Conservation (phyloP, 2,888 invertebrate genomes). For the Myathropa florea region DNA sequence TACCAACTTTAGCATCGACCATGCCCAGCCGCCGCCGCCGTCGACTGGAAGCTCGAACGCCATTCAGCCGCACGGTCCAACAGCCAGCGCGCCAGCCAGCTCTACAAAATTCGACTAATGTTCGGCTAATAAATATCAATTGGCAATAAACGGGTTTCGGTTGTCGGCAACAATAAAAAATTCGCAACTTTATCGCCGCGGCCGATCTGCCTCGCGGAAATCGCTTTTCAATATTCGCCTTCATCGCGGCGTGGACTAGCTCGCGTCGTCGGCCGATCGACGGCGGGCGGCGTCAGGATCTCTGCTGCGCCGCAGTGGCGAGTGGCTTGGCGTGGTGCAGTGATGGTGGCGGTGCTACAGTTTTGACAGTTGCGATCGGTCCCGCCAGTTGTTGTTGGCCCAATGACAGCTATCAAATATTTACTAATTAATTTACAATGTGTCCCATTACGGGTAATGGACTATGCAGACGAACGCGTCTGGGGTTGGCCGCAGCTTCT, state of each 20-base stretch:
- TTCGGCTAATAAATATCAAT: slow-evolving; percentile 71
- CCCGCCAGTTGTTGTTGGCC: slow-evolving; percentile 24
- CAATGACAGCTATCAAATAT: slow-evolving; percentile 70
- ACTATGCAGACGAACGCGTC: slow-evolving; percentile 25
- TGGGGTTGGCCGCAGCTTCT: slow-evolving; percentile 18
- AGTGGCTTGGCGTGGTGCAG: neutral
- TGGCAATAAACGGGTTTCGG: slow-evolving; percentile 68
- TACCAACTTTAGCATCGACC: slow-evolving; percentile 63
- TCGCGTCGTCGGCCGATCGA: too few relatives aligned
- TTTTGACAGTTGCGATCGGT: slow-evolving; percentile 37
- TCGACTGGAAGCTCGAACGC: neutral
- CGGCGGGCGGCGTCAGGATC: neutral
- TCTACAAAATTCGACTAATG: slow-evolving; percentile 70
- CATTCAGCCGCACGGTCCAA: neutral
- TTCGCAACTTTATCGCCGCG: slow-evolving; percentile 46
- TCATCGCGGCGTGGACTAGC: neutral
- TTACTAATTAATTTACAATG: slow-evolving; percentile 71
- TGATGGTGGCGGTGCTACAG: neutral
- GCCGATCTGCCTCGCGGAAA: slow-evolving; percentile 69
- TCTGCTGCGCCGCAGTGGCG: neutral
- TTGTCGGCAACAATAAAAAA: slow-evolving; percentile 70
- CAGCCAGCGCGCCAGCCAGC: slow-evolving; percentile 13
- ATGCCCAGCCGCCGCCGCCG: neutral
- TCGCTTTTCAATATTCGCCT: slow-evolving; percentile 68
- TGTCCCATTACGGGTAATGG: slow-evolving; percentile 69